These are phyloP conservation scores for Rhagoletis zephyria DNA, from an alignment of 1,140 invertebrate genomes.

Conservation along the genomic window DNA sequence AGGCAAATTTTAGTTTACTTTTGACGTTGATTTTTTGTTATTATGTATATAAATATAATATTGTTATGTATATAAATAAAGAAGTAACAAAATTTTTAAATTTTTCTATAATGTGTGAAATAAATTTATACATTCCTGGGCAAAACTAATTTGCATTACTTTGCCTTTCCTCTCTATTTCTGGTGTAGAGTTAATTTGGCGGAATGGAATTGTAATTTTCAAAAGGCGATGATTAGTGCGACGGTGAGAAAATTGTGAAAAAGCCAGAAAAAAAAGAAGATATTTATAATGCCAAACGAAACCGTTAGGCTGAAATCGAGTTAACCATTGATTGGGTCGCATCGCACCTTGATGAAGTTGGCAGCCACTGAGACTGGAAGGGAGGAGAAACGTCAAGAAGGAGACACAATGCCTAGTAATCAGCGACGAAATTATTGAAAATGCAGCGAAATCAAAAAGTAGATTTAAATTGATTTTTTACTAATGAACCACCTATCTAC, in stretches of 20 bases:
- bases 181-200: neutral
- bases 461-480: neutral
- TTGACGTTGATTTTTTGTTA: no score
- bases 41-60: no score
- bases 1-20: no score
- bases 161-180: neutral
- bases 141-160: no score
- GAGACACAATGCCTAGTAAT: slow-evolving; percentile 38
- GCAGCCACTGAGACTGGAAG: neutral
- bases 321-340: slow-evolving; percentile 47
- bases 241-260: neutral
- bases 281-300: neutral
- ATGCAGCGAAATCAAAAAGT: neutral
- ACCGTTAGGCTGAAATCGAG: slow-evolving; percentile 16
- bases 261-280: slow-evolving; percentile 1
- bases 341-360: slow-evolving; percentile 25
- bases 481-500: neutral
- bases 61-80: no score
- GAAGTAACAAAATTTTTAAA: no score
- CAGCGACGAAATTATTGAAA: slow-evolving; percentile 31
- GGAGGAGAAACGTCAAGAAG: neutral
- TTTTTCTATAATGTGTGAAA: no score
- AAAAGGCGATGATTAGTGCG: slow-evolving; percentile 37
- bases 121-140: no score
- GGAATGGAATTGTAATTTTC: slow-evolving; percentile 31